Percentiles rank a stretch among this genome's conserved stretches.
Conservation (phyloP, 2,888 invertebrate species). For the Chrysotoxum bicinctum region DNA sequence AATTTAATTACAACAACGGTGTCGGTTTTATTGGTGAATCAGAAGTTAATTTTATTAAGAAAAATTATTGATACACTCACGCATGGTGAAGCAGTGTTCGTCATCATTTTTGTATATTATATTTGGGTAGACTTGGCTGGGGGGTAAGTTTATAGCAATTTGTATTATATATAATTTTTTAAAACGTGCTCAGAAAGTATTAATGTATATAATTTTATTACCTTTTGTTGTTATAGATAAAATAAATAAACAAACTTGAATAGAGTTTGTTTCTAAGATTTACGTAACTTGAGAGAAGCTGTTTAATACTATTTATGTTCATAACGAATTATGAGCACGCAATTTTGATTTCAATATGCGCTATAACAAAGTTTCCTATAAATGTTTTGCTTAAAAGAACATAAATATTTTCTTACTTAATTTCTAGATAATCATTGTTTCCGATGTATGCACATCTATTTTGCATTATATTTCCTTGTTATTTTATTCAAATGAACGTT, state of each 20-base stretch:
- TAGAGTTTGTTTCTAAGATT: too few species aligned
- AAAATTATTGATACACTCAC: constrained; percentile 46
- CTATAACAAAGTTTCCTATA: neutral
- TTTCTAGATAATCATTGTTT: too few species aligned
- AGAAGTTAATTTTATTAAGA: constrained; percentile 52
- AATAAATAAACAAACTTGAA: too few species aligned
- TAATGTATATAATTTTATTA: too few species aligned
- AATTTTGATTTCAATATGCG: neutral
- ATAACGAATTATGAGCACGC: neutral
- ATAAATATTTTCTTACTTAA: too few species aligned
- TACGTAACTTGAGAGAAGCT: constrained; percentile 38
- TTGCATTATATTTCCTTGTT: too few species aligned
- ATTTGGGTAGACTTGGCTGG: constrained; percentile 3
- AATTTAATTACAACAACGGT: constrained; percentile 21
- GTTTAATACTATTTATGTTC: neutral
- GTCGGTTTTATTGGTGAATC: constrained; percentile 48
- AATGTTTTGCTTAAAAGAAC: too few species aligned
- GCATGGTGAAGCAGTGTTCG: constrained; percentile 23
- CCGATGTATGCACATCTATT: too few species aligned
- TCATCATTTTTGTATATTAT: constrained; percentile 2
- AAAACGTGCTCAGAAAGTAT: too few species aligned
- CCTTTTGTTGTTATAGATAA: too few species aligned
- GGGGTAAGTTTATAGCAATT: constrained; percentile 17
- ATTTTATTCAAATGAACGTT: too few species aligned
- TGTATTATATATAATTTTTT: neutral